phyloP scores from a whole-genome alignment of 2,797 vertebrate species.

The Fringilla coelebs region DNA sequence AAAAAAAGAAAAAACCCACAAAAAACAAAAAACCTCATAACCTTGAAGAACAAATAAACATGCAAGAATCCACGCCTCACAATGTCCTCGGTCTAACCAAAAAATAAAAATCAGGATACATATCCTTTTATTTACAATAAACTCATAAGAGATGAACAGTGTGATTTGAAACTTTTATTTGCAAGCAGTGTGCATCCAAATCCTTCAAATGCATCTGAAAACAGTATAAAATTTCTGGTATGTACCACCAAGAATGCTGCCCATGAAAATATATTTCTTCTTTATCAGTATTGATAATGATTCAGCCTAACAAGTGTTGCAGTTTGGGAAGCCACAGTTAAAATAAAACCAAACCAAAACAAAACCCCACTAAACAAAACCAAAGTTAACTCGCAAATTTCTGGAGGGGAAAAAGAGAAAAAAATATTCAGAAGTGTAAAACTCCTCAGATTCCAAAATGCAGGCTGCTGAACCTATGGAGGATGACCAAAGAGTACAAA shows the following conservation, averaged over 20 bases:
- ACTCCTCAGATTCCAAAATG: background rate
- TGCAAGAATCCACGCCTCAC: background rate
- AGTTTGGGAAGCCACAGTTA: background rate
- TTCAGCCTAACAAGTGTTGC: background rate
- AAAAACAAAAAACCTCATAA: accelerated
- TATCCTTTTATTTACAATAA: background rate
- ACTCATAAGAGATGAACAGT: background rate
- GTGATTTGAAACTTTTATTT: background rate
- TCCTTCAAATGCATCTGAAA: background rate
- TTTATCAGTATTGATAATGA: background rate
- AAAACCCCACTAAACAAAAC: background rate
- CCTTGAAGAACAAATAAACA: background rate
- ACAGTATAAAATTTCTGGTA: background rate
- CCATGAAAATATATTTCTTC: background rate
- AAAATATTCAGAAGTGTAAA: background rate
- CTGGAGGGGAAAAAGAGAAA: background rate
- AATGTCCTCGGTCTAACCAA: background rate
- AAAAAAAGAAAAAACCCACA: background rate
- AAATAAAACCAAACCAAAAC: background rate
- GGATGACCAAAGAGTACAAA: background rate
- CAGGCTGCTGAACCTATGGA: background rate
- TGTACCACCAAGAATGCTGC: background rate
- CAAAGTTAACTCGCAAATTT: background rate
- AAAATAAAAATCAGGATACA: background rate
- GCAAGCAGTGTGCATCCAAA: background rate